Percentiles rank a stretch among this genome's conserved stretches.
Evolutionary conservation across 2,113 vertebrate species (phyloP).

Genomic region (Nipponia nippon): DNA sequence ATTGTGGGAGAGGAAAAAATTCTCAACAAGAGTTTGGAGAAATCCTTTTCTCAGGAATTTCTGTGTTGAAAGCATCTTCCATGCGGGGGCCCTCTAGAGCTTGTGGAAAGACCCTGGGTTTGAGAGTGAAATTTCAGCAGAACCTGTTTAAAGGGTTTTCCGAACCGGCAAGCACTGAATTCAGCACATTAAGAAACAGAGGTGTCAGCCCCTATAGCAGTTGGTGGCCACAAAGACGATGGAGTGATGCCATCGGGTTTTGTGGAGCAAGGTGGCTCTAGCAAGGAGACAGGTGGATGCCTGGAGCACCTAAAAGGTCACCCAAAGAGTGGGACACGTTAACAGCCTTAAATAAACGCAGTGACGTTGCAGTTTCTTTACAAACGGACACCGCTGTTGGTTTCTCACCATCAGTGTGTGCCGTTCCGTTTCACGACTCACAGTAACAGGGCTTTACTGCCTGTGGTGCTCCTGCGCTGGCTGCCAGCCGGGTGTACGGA

Average conservation of each 20-base stretch:
- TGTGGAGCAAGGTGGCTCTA: not conserved
- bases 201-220: no score
- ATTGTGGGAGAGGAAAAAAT: not conserved
- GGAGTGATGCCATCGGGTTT: accelerated
- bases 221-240: not conserved
- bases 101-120: not conserved
- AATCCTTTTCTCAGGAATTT: not conserved
- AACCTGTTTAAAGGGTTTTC: not conserved
- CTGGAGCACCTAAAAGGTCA: not conserved
- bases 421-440: not conserved
- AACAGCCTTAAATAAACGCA: not conserved
- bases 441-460: not conserved
- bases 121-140: not conserved
- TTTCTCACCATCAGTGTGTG: not conserved
- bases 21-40: not conserved
- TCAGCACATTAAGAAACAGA: not conserved
- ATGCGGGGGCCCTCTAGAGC: not conserved
- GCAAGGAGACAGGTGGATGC: not conserved
- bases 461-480: not conserved
- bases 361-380: not conserved
- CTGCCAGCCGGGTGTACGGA: not conserved
- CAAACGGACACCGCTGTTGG: not conserved
- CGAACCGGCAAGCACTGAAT: not conserved
- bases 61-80: not conserved
- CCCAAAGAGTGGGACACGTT: not conserved